These are phyloP conservation scores for Drepana falcataria DNA, from an alignment of 2,888 invertebrate genomes.

Conservation along the genomic window DNA sequence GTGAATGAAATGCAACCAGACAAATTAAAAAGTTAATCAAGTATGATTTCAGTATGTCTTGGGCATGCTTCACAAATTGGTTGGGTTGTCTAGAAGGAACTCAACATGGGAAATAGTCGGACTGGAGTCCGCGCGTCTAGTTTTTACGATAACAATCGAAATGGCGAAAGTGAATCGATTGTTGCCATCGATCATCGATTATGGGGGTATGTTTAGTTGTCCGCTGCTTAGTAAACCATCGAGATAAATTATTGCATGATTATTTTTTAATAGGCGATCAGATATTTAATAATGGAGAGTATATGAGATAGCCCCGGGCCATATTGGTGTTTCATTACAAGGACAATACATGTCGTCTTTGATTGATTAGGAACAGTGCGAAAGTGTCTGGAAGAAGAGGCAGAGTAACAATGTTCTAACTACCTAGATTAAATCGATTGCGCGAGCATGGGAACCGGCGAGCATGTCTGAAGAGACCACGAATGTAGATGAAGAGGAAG, in stretches of 20 bases:
- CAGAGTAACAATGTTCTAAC: too few relatives aligned
- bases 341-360: neutral
- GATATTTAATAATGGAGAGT: neutral
- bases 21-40: constrained; percentile 26
- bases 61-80: constrained; percentile 19
- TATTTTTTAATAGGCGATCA: constrained; percentile 1
- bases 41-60: constrained; percentile 9
- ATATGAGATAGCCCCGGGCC: neutral
- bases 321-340: neutral
- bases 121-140: constrained; percentile 32
- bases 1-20: constrained; percentile 61
- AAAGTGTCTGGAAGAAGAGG: too few relatives aligned
- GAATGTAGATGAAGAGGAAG: too few relatives aligned
- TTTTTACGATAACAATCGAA: constrained; percentile 59
- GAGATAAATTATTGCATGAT: constrained; percentile 4
- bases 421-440: too few relatives aligned
- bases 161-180: constrained; percentile 64
- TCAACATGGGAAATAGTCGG: constrained; percentile 19
- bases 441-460: too few relatives aligned
- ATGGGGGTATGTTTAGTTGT: constrained; percentile 32
- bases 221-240: constrained; percentile 12
- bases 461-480: too few relatives aligned
- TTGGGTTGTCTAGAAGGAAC: constrained; percentile 20
- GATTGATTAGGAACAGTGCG: neutral
- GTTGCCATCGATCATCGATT: constrained; percentile 44